Conservation (phyloP, 2,113 vertebrate genomes). For the Tragulus kanchil region DNA sequence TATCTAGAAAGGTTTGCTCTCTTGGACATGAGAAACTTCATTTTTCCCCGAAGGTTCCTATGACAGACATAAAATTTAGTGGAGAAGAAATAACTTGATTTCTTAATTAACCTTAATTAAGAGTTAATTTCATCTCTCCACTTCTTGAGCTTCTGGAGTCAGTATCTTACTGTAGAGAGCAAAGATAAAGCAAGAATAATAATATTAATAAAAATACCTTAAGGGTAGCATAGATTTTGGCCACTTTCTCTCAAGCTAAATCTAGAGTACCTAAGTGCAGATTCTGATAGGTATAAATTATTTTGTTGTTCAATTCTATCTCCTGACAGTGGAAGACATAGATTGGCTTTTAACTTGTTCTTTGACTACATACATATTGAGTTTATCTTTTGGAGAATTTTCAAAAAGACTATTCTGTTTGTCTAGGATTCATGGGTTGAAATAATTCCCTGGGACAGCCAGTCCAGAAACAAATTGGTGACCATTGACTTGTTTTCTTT, state of each 20-base stretch:
- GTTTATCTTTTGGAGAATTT: conserved; percentile 42
- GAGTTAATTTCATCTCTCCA: neutral
- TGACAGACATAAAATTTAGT: neutral
- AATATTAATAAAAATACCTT: neutral
- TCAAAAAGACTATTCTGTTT: neutral
- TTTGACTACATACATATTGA: neutral
- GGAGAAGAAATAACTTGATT: neutral
- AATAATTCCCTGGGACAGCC: neutral
- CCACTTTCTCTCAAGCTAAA: neutral
- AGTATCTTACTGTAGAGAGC: neutral
- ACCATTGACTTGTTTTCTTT: neutral
- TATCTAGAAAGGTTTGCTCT: neutral
- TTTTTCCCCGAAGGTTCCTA: neutral
- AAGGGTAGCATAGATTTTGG: neutral
- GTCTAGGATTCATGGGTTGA: neutral
- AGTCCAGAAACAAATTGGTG: neutral
- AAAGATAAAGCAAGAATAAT: conserved; percentile 1
- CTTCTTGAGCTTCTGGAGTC: neutral
- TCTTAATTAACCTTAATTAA: neutral
- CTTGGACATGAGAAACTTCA: neutral
- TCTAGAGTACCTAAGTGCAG: neutral
- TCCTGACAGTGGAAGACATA: neutral
- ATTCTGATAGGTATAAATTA: neutral
- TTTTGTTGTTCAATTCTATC: neutral
- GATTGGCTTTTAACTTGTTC: neutral